Evolutionary conservation across 2,113 vertebrate genomes (phyloP).

Genomic region (Caranx ignobilis): DNA sequence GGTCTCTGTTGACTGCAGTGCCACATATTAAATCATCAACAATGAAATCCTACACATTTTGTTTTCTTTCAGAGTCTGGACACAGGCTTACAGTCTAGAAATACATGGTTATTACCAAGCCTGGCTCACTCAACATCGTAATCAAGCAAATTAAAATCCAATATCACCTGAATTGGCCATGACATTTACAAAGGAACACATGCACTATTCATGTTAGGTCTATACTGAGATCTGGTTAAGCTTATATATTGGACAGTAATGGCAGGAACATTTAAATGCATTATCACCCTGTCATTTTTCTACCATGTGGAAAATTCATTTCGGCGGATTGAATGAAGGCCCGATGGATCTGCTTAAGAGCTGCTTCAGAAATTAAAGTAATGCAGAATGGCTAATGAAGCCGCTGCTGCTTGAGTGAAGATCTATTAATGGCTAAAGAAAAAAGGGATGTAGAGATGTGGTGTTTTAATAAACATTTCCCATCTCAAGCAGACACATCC

Average conservation of each 20-base stretch:
- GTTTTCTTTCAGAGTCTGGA: background rate
- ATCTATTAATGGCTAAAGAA: slow-evolving; percentile 15
- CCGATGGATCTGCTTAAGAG: slow-evolving; percentile 9
- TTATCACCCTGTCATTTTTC: background rate
- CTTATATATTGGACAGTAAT: background rate
- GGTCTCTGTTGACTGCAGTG: too few relatives aligned
- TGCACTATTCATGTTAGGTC: background rate
- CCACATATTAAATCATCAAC: too few relatives aligned
- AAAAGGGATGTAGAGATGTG: background rate
- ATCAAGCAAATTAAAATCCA: background rate
- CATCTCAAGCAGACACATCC: background rate
- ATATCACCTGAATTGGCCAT: too few relatives aligned
- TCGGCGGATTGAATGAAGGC: background rate
- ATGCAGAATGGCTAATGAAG: slow-evolving; percentile 26
- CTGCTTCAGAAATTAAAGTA: slow-evolving; percentile 28
- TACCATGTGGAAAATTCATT: slow-evolving; percentile 9
- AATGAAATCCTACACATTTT: too few relatives aligned
- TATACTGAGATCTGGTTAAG: background rate
- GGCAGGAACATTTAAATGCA: background rate
- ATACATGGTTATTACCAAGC: background rate
- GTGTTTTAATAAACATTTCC: slow-evolving; percentile 7
- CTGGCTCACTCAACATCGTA: too few relatives aligned
- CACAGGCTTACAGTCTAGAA: background rate
- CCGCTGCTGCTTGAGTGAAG: background rate
- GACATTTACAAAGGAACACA: background rate